Percentiles rank a stretch among this genome's conserved stretches.
Conservation (phyloP, 92 coral and sea anemone species). For the Paramuricea clavata region DNA sequence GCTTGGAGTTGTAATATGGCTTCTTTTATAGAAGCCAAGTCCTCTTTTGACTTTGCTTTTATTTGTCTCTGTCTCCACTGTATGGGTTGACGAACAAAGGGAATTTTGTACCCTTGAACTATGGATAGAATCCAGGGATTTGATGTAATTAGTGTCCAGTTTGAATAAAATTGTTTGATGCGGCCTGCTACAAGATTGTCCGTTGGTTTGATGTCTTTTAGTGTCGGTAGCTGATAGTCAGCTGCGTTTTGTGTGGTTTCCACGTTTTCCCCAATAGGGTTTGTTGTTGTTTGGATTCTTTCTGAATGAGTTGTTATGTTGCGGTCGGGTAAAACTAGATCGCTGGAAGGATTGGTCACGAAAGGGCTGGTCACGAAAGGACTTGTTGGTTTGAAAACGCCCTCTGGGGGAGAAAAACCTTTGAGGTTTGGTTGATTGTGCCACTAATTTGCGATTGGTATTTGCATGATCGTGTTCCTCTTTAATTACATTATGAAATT, state of each 20-base stretch:
- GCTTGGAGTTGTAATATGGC: background rate
- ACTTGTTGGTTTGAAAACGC: constrained; percentile 23
- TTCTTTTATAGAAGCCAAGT: background rate
- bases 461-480: background rate
- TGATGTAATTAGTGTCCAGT: constrained; percentile 24
- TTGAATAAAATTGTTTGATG: constrained; percentile 22
- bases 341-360: constrained; percentile 26
- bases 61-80: constrained; percentile 36
- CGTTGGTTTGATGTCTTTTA: background rate
- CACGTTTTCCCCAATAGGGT: no score
- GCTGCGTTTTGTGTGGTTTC: constrained; percentile 32
- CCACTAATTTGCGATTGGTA: constrained; percentile 27
- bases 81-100: constrained; percentile 26
- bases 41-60: constrained; percentile 28
- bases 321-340: background rate
- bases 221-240: constrained; percentile 23
- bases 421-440: constrained; percentile 25
- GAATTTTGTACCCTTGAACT: constrained; percentile 25
- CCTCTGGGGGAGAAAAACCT: background rate
- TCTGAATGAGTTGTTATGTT: constrained; percentile 1
- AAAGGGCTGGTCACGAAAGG: no score
- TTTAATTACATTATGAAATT: constrained; percentile 1
- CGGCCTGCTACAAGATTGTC: constrained; percentile 25
- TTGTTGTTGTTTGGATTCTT: constrained; percentile 18
- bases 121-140: constrained; percentile 29